Evolutionary conservation across 2,113 vertebrate species (phyloP).

Genomic region (Bubo scandiacus): DNA sequence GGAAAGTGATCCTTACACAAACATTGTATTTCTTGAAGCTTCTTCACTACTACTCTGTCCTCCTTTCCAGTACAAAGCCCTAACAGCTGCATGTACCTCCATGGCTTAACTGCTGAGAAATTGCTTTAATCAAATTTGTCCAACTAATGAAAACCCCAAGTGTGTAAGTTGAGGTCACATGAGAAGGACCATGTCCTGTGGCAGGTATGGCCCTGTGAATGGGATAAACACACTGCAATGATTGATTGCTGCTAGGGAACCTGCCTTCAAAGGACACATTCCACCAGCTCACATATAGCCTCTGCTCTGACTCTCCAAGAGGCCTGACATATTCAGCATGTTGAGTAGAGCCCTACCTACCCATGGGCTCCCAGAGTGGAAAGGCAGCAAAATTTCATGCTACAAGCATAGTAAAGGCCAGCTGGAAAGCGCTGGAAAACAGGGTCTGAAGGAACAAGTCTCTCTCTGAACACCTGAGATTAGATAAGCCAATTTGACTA

Average conservation of each 20-base stretch:
- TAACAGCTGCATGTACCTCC: neutral
- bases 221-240: neutral
- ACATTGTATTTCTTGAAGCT: neutral
- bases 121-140: neutral
- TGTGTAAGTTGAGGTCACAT: neutral
- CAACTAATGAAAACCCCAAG: neutral
- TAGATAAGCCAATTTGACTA: neutral
- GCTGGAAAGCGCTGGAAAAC: neutral
- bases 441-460: neutral
- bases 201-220: neutral
- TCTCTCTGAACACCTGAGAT: neutral
- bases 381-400: neutral
- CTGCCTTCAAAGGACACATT: neutral
- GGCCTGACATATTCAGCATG: no score
- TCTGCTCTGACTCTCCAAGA: neutral
- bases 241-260: neutral
- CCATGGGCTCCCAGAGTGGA: neutral
- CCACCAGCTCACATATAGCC: neutral
- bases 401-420: neutral
- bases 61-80: neutral
- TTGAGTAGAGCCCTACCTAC: neutral
- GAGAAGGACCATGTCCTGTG: neutral
- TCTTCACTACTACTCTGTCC: neutral
- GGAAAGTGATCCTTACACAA: neutral
- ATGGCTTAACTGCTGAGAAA: neutral